Evolutionary conservation across 2,797 vertebrate genomes (phyloP).

Genomic region (Amniataba percoides): DNA sequence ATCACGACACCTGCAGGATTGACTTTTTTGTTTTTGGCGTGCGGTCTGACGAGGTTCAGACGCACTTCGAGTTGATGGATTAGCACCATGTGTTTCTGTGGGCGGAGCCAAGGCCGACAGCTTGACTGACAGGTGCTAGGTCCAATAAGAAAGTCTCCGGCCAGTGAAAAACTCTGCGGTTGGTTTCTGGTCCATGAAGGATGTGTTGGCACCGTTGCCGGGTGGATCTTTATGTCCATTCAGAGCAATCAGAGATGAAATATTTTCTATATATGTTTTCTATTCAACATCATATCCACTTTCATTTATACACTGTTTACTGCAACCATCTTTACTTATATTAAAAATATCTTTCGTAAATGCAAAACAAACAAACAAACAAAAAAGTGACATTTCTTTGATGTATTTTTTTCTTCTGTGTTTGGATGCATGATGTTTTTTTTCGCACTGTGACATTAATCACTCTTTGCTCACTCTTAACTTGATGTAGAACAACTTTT

Average conservation of each 20-base stretch:
- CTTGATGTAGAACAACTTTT: conserved; percentile 53
- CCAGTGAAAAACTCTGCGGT: conserved; percentile 41
- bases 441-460: conserved; percentile 68
- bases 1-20: conserved; percentile 33
- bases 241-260: conserved; percentile 65
- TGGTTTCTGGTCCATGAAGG: conserved; percentile 45
- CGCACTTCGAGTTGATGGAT: conserved; percentile 35
- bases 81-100: conserved; percentile 77
- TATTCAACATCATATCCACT: conserved; percentile 75
- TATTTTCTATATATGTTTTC: conserved; percentile 59
- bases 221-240: conserved; percentile 55
- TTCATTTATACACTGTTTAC: conserved; percentile 54
- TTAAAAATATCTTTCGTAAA: conserved; percentile 69
- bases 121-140: conserved; percentile 64
- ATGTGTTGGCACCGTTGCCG: conserved; percentile 43
- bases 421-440: conserved; percentile 53
- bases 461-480: conserved; percentile 59
- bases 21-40: neutral
- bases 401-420: conserved; percentile 40
- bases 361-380: conserved; percentile 39
- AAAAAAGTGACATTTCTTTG: conserved; percentile 31
- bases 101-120: conserved; percentile 40
- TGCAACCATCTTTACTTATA: conserved; percentile 57
- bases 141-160: conserved; percentile 61
- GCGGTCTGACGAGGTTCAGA: conserved; percentile 28